Evolutionary conservation across 2,888 invertebrate species (phyloP).

Genomic region (Microplitis manilae): DNA sequence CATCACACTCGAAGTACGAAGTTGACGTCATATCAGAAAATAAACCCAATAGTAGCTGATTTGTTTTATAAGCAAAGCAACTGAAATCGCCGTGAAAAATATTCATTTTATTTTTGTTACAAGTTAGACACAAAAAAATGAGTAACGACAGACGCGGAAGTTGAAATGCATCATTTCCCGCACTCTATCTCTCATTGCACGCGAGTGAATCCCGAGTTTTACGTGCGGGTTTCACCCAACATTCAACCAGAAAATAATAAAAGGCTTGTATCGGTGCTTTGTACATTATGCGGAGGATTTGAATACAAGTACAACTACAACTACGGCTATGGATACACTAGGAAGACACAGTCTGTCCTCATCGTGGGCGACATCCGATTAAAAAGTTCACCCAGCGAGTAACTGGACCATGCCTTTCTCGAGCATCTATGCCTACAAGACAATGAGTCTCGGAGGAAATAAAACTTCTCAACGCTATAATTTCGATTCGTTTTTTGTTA

Average conservation of each 20-base stretch:
- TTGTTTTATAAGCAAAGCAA: too few relatives aligned
- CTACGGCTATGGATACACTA: not conserved
- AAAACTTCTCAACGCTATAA: not conserved
- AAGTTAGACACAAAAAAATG: too few relatives aligned
- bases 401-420: slow-evolving; percentile 13
- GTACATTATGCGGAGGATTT: not conserved
- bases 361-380: slow-evolving; percentile 10
- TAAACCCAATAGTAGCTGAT: too few relatives aligned
- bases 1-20: too few relatives aligned
- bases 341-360: not conserved
- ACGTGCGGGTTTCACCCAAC: not conserved
- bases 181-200: slow-evolving; percentile 22
- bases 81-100: too few relatives aligned
- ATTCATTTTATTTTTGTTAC: too few relatives aligned
- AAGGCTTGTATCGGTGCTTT: not conserved
- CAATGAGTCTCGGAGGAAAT: not conserved
- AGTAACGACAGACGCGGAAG: slow-evolving; percentile 25
- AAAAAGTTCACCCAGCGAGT: not conserved
- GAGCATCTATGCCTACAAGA: not conserved
- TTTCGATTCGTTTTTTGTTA: not conserved
- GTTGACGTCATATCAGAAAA: too few relatives aligned
- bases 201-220: slow-evolving; percentile 19
- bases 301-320: not conserved
- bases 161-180: slow-evolving; percentile 27
- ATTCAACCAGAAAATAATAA: not conserved